Evolutionary conservation across 92 coral and sea anemone species (phyloP), one percentile per base, ranked within the genome.

Genomic region (Ricordea florida): DNA sequence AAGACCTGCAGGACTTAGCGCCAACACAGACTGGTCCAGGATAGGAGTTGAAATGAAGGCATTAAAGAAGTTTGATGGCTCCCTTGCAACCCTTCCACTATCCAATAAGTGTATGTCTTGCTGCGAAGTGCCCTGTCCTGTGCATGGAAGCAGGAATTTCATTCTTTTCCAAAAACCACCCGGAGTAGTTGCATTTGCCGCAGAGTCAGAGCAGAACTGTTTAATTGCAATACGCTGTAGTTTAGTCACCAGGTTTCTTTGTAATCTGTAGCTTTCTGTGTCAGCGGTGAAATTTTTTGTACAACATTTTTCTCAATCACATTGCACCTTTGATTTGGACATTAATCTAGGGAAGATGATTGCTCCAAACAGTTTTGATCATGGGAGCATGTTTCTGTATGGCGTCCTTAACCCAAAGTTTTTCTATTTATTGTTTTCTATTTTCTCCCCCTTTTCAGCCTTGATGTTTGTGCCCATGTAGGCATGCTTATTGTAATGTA

Each of bases 181-280:
- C 6, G 27, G 13, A 16, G 30, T 4, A 0, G 5, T 14, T 28
- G 64, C n/a, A 27, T 23, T 29, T 4, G 76, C 30, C 4, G 66
- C 27, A 13, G 84, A 69, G 1, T 51, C 67, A 10, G 38, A 1
- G 23, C 84, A 66, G 29, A 33, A 64, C 10, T 61, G 57, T 30
- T 78, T 65, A 23, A 78, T 36, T 28, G 76, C 51, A 22, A 35
- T 53, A 27, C 75, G 74, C 37, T 76, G 63, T 15, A 49, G 35
- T 21, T 26, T 21, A 23, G 75, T 76, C 26, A 75, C 81, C 32
- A n/a, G 11, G 43, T 76, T 76, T 18, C 74, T 66, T 62, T 62
- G 83, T 3, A n/a, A 0, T 40, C 58, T 51, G 18, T 64, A 64
- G 3, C 32, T 13, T 10, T 16, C 22, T 52, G 5, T 18, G 8